phyloP scores from a whole-genome alignment of 2,888 invertebrate genomes.

The Ochropleura plecta region DNA sequence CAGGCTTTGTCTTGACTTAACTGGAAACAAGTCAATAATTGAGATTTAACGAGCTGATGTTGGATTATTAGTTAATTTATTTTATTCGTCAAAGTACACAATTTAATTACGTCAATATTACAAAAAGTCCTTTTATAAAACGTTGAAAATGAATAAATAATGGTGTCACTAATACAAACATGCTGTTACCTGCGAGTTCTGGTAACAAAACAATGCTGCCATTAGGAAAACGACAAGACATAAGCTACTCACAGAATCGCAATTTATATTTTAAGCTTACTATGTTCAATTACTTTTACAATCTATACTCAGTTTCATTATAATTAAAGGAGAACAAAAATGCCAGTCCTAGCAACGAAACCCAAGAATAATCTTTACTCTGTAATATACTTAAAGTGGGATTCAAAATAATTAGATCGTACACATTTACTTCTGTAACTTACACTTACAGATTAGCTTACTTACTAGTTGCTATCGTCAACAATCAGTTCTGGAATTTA shows the following conservation, averaged over 20 bases:
- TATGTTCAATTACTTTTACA: conserved; percentile 39
- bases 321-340: conserved; percentile 58
- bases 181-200: conserved; percentile 27
- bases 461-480: conserved; percentile 80
- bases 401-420: conserved; percentile 72
- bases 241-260: conserved; percentile 35
- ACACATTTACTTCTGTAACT: conserved; percentile 73
- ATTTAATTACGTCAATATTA: conserved; percentile 38
- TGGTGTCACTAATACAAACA: conserved; percentile 34
- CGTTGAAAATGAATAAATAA: conserved; percentile 49
- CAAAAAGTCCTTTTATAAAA: conserved; percentile 27
- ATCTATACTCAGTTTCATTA: conserved; percentile 43
- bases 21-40: conserved; percentile 45
- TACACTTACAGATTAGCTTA: conserved; percentile 85
- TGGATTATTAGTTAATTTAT: conserved; percentile 47
- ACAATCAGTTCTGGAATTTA: conserved; percentile 85
- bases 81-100: conserved; percentile 45
- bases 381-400: conserved; percentile 66
- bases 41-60: conserved; percentile 50
- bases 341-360: conserved; percentile 72
- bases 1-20: conserved; percentile 38
- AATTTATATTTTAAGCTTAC: conserved; percentile 32
- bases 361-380: conserved; percentile 58
- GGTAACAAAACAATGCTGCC: conserved; percentile 26
- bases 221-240: conserved; percentile 27